phyloP scores from a whole-genome alignment of 2,888 invertebrate species.

The Aporophyla lueneburgensis region DNA sequence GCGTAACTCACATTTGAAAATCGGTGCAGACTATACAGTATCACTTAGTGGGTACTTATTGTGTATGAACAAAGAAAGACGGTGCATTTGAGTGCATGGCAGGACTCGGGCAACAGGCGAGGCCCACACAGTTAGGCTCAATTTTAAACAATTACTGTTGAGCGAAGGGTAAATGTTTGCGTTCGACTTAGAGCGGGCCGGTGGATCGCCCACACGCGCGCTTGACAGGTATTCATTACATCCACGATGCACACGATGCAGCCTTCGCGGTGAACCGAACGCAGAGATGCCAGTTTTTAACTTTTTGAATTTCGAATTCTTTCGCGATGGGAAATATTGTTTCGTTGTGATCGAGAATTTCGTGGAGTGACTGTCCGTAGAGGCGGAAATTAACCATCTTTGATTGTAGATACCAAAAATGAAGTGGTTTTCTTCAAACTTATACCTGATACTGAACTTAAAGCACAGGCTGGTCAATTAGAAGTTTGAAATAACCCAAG shows the following conservation, averaged over 20 bases:
- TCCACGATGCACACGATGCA: conserved; percentile 84
- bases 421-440: background rate
- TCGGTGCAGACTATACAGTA: conserved; percentile 60
- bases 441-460: background rate
- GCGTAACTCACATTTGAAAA: conserved; percentile 59
- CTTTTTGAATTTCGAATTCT: conserved; percentile 64
- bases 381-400: background rate
- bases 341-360: conserved; percentile 24
- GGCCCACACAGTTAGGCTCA: conserved; percentile 91
- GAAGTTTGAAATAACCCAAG: background rate
- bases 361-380: background rate
- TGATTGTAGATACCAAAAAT: background rate
- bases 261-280: conserved; percentile 71
- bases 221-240: conserved; percentile 90
- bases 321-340: conserved; percentile 36
- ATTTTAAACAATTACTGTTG: conserved; percentile 91
- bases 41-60: conserved; percentile 82
- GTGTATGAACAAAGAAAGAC: conserved; percentile 81
- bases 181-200: conserved; percentile 86
- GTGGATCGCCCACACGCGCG: conserved; percentile 89
- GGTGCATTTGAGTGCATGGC: conserved; percentile 76
- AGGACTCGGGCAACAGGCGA: conserved; percentile 83
- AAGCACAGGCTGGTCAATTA: background rate
- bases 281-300: conserved; percentile 65
- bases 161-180: conserved; percentile 90